Evolutionary conservation across 1,140 invertebrate genomes (phyloP).

Genomic region (Drosophila setifemur): DNA sequence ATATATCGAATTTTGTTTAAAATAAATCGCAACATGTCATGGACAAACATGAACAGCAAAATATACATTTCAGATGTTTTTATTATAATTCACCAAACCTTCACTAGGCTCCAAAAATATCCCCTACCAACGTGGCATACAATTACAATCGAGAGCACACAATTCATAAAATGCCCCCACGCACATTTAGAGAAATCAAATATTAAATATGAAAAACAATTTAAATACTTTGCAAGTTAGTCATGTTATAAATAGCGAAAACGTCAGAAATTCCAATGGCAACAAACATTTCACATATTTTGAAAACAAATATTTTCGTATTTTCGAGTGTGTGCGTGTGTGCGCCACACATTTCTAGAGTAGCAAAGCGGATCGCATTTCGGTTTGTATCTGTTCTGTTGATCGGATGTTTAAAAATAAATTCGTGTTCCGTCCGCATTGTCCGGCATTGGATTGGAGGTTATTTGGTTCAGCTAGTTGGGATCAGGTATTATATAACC

Average conservation of each 20-base stretch:
- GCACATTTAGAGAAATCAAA: conserved; percentile 6
- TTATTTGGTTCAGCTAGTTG: neutral
- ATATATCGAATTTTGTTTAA: too few relatives aligned
- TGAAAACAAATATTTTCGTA: conserved; percentile 27
- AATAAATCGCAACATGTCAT: too few relatives aligned
- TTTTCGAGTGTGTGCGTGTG: conserved; percentile 15
- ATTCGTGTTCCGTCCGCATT: conserved; percentile 9
- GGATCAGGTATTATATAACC: conserved; percentile 12
- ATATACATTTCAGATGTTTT: too few relatives aligned
- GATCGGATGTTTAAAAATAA: conserved; percentile 36
- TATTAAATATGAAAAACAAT: conserved; percentile 30
- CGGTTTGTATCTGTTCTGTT: conserved; percentile 15
- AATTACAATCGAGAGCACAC: conserved; percentile 8
- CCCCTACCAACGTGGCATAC: neutral
- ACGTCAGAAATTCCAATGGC: conserved; percentile 34
- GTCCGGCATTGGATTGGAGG: neutral
- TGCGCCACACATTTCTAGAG: too few relatives aligned
- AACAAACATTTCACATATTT: conserved; percentile 64
- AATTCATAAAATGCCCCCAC: conserved; percentile 8
- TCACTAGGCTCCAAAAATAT: too few relatives aligned
- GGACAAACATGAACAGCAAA: too few relatives aligned
- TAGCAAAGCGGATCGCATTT: conserved; percentile 41
- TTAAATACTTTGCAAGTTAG: conserved; percentile 44
- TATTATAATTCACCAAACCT: neutral
- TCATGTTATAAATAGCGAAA: conserved; percentile 64